phyloP scores from a whole-genome alignment of 2,888 invertebrate genomes.

The Odontocerum albicorne region DNA sequence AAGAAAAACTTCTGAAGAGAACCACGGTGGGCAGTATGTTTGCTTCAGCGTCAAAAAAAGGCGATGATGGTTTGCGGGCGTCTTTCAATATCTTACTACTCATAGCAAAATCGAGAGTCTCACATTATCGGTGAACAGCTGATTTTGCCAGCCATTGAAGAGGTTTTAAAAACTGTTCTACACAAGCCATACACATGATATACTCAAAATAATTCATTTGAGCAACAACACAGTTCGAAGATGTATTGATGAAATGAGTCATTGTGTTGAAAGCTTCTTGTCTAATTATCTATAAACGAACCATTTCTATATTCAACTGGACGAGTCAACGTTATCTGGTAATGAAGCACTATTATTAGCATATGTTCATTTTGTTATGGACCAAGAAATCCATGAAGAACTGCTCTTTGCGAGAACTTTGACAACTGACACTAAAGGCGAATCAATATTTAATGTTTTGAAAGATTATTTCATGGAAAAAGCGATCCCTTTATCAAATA shows the following conservation, averaged over 20 bases:
- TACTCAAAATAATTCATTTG: constrained; percentile 41
- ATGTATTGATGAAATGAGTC: constrained; percentile 42
- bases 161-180: constrained; percentile 40
- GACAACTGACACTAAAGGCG: too few species aligned
- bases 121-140: constrained; percentile 41
- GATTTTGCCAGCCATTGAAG: constrained; percentile 41
- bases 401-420: too few species aligned
- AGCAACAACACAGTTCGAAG: constrained; percentile 41
- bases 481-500: too few species aligned
- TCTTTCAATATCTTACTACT: constrained; percentile 33
- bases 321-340: constrained; percentile 42
- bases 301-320: constrained; percentile 44
- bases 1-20: constrained; percentile 37
- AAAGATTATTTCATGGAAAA: too few species aligned
- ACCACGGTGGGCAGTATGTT: constrained; percentile 37
- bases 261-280: constrained; percentile 41
- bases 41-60: constrained; percentile 34
- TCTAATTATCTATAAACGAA: constrained; percentile 40
- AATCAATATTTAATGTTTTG: too few species aligned
- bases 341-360: constrained; percentile 42
- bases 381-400: too few species aligned
- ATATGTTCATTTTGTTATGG: constrained; percentile 41
- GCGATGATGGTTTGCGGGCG: constrained; percentile 27
- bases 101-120: constrained; percentile 38
- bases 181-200: constrained; percentile 40